A percentile compares a stretch with the other conserved stretches of the same genome.
These are phyloP conservation scores for Stichodactyla helianthus DNA, from an alignment of 64 coral and sea anemone genomes.

Conservation along the genomic window DNA sequence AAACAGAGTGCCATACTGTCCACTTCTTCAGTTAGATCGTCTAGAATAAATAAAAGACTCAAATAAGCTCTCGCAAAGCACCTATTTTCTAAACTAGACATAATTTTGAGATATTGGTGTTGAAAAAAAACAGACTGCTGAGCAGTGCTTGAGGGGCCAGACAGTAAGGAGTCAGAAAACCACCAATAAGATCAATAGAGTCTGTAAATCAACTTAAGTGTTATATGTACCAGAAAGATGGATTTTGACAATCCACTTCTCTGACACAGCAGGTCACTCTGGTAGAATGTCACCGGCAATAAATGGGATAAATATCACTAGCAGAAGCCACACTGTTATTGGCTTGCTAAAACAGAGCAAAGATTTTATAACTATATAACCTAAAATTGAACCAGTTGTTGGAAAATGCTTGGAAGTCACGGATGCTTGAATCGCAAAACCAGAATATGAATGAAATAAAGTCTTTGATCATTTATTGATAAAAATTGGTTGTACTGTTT, in stretches of 20 bases:
- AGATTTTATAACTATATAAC: no score
- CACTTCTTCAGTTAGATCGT: not conserved
- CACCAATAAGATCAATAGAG: not conserved
- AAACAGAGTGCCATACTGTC: not conserved
- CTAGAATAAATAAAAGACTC: not conserved
- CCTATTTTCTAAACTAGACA: not conserved
- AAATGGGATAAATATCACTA: not conserved
- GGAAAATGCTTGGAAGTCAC: not conserved
- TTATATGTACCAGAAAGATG: not conserved
- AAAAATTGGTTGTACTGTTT: not conserved
- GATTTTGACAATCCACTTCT: not conserved
- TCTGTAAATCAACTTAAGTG: not conserved
- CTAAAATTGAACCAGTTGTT: not conserved
- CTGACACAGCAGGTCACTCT: not conserved
- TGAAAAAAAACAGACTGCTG: not conserved
- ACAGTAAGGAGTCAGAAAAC: not conserved
- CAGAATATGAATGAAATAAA: not conserved
- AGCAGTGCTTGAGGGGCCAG: not conserved
- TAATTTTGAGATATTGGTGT: not conserved
- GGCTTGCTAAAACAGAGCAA: no score
- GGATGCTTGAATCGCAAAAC: not conserved
- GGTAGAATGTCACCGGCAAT: not conserved
- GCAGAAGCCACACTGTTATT: no score
- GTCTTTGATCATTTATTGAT: not conserved
- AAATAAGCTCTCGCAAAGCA: not conserved